Base-by-base conservation (phyloP, 2,888 invertebrate genomes). In the Dichetophora obliterata region DNA sequence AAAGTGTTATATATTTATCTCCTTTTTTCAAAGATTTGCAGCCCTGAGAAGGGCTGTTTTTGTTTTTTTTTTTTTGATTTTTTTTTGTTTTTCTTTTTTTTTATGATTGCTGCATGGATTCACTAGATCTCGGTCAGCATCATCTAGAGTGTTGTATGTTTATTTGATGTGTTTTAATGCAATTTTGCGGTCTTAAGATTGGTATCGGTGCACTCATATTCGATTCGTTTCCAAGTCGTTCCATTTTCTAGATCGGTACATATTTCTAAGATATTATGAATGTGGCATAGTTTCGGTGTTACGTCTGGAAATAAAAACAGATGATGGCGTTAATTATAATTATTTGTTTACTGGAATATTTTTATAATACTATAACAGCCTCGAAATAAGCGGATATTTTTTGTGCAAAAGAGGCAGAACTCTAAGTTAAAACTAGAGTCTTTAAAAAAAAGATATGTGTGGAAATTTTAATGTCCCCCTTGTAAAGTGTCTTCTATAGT, bases 31-130 rank as follows among this genome's bases (percentile, higher is more conserved):
- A 81, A 78, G 77, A 75, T 81, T 82, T 88, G 88, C 83, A 88
- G 88, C 88, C 89, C 89, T 86, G 79, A 87, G 71, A 88, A 87
- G 88, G 89, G 86, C 88, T 88, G 80, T 72, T 61, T 76, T 59
- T 52, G 68, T 16, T 72, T 65, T n/a, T 72, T 61, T 22, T 43
- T 59, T 73, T 57, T 61, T 54, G 75, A 76, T 48, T 66, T 75
- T 43, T 73, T 76, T 66, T 50, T 75, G 48, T 72, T 63, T 59
- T 76, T 69, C 22, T 71, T 78, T 76, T 79, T 63, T 63, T 27
- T 22, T 4, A 27, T 59, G 14, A 24, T 59, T 4, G 4, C 27
- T 69, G 48, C 69, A 5, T 22, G 24, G 24, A 50, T 50, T 37
- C 27, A n/a, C 69, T n/a, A 52, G 50, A 52, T 52, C 31, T 50